These are phyloP conservation scores for Notospermus geniculatus DNA, from an alignment of 1,140 invertebrate genomes.

Conservation along the genomic window DNA sequence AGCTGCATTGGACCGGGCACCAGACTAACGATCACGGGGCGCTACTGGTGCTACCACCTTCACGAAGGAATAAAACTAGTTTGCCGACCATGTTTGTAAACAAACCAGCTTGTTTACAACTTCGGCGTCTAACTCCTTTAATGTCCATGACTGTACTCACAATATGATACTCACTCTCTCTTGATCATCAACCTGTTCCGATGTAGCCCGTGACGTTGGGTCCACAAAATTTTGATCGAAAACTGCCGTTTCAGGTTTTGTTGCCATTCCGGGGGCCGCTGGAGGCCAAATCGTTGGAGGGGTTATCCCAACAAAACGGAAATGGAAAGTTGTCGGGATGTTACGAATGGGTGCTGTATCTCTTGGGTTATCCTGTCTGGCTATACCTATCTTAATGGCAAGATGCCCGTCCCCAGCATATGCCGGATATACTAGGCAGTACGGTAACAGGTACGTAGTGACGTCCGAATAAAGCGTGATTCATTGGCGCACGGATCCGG, in stretches of 20 bases:
- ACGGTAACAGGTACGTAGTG: conserved; percentile 67
- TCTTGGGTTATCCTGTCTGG: conserved; percentile 23
- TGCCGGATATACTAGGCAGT: conserved; percentile 69
- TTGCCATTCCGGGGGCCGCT: conserved; percentile 53
- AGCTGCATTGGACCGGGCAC: no score
- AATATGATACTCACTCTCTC: no score
- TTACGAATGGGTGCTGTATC: conserved; percentile 33
- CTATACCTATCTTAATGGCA: conserved; percentile 31
- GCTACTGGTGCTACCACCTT: no score
- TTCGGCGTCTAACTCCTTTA: no score
- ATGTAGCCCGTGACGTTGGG: no score
- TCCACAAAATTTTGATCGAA: no score
- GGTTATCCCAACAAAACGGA: conserved; percentile 32
- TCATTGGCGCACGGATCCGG: background rate
- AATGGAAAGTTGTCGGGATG: conserved; percentile 38
- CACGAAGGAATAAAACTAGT: no score
- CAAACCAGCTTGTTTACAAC: no score
- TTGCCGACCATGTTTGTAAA: no score
- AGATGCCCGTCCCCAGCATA: conserved; percentile 31
- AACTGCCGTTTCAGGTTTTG: conserved; percentile 66
- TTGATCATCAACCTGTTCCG: no score
- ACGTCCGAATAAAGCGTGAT: background rate
- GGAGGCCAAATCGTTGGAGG: conserved; percentile 46
- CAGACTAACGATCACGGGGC: no score
- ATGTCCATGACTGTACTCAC: no score